phyloP scores from a whole-genome alignment of 1,140 invertebrate species.

The Micrasema minimum region DNA sequence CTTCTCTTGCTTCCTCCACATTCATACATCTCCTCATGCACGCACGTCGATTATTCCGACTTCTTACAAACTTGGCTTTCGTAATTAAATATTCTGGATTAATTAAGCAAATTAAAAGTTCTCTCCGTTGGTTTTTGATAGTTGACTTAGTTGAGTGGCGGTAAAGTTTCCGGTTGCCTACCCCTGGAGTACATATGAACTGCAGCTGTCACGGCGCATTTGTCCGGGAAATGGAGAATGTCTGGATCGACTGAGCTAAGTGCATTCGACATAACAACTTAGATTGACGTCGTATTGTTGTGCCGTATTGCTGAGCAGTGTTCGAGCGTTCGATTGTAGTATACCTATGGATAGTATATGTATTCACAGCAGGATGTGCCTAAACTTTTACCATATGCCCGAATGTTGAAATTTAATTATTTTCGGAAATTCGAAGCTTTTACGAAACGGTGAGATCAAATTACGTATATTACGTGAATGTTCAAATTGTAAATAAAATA shows the following conservation, averaged over 20 bases:
- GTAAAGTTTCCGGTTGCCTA: too few species aligned
- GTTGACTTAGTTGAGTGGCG: too few species aligned
- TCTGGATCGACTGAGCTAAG: conserved; percentile 20
- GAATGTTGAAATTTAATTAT: neutral
- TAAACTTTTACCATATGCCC: neutral
- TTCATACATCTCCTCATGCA: too few species aligned
- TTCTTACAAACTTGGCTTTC: too few species aligned
- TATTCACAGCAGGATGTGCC: neutral
- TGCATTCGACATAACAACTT: conserved; percentile 29
- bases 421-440: neutral
- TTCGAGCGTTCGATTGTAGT: too few species aligned
- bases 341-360: neutral
- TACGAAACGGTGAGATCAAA: neutral
- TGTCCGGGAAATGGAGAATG: conserved; percentile 31
- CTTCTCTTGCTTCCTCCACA: too few species aligned
- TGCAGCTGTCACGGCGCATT: conserved; percentile 29
- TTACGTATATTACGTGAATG: neutral
- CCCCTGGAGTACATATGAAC: conserved; percentile 32
- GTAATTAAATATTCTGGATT: too few species aligned
- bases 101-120: too few species aligned
- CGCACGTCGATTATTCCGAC: too few species aligned
- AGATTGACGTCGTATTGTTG: conserved; percentile 19
- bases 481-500: too few species aligned
- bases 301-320: neutral
- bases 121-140: too few species aligned